A percentile compares a stretch with the other conserved stretches of the same genome.
Evolutionary conservation across 2,797 vertebrate species (phyloP).

Genomic region (Hephaestus fuliginosus): DNA sequence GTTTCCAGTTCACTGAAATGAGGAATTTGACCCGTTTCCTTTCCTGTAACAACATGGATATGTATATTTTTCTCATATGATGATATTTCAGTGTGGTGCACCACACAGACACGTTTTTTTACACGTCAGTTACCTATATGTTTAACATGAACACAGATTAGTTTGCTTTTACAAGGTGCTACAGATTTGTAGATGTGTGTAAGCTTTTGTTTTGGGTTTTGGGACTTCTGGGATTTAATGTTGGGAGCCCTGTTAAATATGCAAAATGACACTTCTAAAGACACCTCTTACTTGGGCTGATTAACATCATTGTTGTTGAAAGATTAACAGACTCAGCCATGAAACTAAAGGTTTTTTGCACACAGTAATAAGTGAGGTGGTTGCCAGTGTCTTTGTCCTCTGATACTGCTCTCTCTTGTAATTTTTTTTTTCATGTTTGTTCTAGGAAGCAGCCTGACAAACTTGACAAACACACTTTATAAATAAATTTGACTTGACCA

Average conservation of each 20-base stretch:
- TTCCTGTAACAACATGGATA: background rate
- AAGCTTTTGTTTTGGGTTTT: background rate
- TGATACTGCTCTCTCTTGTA: background rate
- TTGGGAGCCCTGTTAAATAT: background rate
- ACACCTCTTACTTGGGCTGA: background rate
- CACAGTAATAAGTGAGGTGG: background rate
- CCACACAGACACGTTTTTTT: background rate
- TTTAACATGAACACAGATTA: background rate
- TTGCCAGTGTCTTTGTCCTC: background rate
- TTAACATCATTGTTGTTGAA: background rate
- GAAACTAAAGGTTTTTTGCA: background rate
- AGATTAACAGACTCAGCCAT: background rate
- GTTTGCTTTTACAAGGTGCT: background rate
- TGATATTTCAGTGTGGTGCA: background rate
- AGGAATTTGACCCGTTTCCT: background rate
- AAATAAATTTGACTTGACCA: slow-evolving; percentile 40
- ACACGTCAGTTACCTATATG: background rate
- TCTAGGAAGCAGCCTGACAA: slow-evolving; percentile 8
- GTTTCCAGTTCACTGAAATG: background rate
- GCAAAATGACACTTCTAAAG: background rate
- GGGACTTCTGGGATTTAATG: background rate
- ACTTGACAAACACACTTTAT: slow-evolving; percentile 28
- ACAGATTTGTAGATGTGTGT: background rate
- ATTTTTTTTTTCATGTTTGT: slow-evolving; percentile 1
- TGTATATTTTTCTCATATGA: background rate